Base-by-base conservation (phyloP, 2,797 vertebrate genomes). In the Rhabdophis nuchalis region DNA sequence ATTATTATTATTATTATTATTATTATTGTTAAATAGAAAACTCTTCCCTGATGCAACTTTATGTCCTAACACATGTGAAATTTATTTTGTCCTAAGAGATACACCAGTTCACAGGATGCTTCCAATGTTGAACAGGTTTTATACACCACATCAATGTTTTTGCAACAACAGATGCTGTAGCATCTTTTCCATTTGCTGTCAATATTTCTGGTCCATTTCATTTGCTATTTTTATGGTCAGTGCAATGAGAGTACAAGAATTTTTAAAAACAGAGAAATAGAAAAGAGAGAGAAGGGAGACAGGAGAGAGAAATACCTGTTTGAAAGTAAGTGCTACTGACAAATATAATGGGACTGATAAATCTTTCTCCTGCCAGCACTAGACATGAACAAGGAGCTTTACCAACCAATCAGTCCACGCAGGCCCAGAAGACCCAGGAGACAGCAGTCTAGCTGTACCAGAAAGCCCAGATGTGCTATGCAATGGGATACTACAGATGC, bases 161-260 rank as follows among this genome's bases (percentile, higher is more conserved):
- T 25, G 18, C 23, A 91, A 29, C 27, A 20, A 18, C 50, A 91
- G 54, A 60, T 90, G 87, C 58, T 90, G 64, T 82, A 90, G 46
- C 18, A 87, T 90, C 54, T 87, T 20, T 68, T 54, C 36, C 57
- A 64, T 61, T 61, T 82, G 56, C 13, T 13, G 5, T 61, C 88
- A n/a, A 50, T 88, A 72, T 90, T 93, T 92, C 57, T 90, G 68
- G 88, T 85, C 64, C 50, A 57, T 87, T 92, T 61, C 53, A 85
- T 52, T 54, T 93, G 60, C 56, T 89, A 46, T 91, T 91, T 91
- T 86, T 93, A 90, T 61, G 68, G 57, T 64, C 50, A 29, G 16
- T 85, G 46, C 85, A 61, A 61, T 85, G 88, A 90, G 91, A 87
- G 87, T 52, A 64, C 32, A 85, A 87, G 58, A 29, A 87, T 87